Conservation (phyloP, 2,113 vertebrate species). For the Vidua chalybeata region DNA sequence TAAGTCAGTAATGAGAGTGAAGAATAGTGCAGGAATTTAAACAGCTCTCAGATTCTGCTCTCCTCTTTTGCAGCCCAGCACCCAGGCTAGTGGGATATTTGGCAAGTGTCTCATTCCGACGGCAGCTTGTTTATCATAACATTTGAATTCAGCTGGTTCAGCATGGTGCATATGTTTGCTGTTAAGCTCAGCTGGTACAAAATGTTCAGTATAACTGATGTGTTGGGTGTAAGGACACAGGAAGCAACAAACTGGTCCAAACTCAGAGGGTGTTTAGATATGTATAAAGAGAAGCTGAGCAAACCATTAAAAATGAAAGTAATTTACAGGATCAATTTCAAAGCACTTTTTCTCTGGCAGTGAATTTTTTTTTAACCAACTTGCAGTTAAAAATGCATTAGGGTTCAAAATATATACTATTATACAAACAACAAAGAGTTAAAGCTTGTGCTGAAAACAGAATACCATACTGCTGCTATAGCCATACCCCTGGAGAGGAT, state of each 20-base stretch:
- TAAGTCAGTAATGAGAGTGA: not conserved
- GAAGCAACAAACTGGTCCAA: not conserved
- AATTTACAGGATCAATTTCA: not conserved
- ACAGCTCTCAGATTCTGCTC: not conserved
- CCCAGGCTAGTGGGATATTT: not conserved
- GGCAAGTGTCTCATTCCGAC: not conserved
- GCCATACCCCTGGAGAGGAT: not conserved
- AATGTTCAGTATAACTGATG: not conserved
- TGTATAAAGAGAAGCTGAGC: not conserved
- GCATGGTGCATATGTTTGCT: not conserved
- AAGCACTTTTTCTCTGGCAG: not conserved
- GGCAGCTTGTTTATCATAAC: not conserved
- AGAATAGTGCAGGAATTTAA: not conserved
- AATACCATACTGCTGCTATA: not conserved
- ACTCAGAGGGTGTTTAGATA: not conserved
- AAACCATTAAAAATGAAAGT: not conserved
- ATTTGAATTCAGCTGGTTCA: conserved; percentile 10
- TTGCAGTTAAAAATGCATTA: not conserved
- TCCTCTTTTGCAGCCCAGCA: not conserved
- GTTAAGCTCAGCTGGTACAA: not conserved
- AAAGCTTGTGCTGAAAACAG: not conserved
- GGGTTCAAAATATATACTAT: not conserved
- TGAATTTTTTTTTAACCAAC: not conserved
- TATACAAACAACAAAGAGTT: not conserved
- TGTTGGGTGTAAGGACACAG: not conserved